phyloP scores from a whole-genome alignment of 2,113 vertebrate genomes.

The Caretta caretta region DNA sequence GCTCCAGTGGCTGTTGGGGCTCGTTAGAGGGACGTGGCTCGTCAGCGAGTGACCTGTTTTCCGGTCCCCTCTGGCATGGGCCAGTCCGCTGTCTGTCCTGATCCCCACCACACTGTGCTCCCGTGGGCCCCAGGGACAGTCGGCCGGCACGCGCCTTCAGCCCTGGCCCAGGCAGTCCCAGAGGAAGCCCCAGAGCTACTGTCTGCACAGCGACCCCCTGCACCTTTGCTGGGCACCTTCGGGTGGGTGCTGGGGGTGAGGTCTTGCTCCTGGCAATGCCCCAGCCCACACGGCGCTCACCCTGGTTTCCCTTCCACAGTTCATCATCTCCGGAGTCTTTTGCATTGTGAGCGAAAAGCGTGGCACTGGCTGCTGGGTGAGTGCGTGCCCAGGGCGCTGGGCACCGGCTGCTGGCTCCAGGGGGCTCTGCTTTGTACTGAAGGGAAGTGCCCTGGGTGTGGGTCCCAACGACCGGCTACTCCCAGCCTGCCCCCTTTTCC shows the following conservation, averaged over 20 bases:
- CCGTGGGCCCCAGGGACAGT: too few relatives aligned
- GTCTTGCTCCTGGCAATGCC: background rate
- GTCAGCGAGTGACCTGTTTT: too few relatives aligned
- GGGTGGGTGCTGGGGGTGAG: background rate
- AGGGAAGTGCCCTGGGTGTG: too few relatives aligned
- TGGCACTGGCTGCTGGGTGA: slow-evolving; percentile 14
- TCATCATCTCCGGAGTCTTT: slow-evolving; percentile 2
- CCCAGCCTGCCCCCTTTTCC: too few relatives aligned
- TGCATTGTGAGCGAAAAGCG: slow-evolving; percentile 5
- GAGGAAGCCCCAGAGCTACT: too few relatives aligned
- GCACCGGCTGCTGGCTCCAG: background rate
- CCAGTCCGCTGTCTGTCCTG: accelerated
- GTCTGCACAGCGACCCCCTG: background rate
- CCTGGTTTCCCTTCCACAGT: background rate
- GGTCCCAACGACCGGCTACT: too few relatives aligned
- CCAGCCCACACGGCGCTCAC: background rate
- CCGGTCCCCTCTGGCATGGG: background rate
- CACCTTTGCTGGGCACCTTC: too few relatives aligned
- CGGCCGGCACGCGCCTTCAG: background rate
- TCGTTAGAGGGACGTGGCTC: too few relatives aligned
- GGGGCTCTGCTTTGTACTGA: too few relatives aligned
- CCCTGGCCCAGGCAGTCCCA: background rate
- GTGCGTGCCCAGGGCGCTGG: background rate
- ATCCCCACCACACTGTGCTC: background rate
- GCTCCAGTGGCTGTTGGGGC: background rate